Evolutionary conservation across 2,888 invertebrate genomes (phyloP).

Genomic region (Microplitis manilae): DNA sequence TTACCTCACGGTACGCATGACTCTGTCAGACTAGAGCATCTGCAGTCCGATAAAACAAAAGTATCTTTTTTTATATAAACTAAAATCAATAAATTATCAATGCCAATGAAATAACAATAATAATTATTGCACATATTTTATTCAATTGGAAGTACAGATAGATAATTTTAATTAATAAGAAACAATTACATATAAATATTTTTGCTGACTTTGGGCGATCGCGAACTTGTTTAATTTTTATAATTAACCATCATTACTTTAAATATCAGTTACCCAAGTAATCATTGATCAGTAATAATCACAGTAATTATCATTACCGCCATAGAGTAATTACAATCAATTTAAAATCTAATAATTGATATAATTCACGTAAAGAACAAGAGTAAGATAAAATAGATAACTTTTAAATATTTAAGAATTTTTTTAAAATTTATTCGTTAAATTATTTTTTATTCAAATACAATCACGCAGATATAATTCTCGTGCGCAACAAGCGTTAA

Average conservation of each 20-base stretch:
- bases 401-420: background rate
- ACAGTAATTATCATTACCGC: no score
- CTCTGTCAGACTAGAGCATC: background rate
- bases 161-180: background rate
- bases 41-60: background rate
- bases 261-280: no score
- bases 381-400: background rate
- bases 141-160: background rate
- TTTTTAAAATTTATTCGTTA: background rate
- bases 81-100: slow-evolving; percentile 11
- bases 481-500: slow-evolving; percentile 22
- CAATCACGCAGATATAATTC: slow-evolving; percentile 11
- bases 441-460: slow-evolving; percentile 1
- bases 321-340: no score
- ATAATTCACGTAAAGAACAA: no score
- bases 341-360: no score
- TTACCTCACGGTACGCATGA: background rate
- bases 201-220: background rate
- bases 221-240: background rate
- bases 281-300: no score
- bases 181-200: slow-evolving; percentile 11
- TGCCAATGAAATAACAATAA: background rate
- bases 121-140: background rate
- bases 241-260: background rate
- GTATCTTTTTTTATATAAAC: no score